phyloP scores from a whole-genome alignment of 2,797 vertebrate genomes.

The Pteropus rufus region DNA sequence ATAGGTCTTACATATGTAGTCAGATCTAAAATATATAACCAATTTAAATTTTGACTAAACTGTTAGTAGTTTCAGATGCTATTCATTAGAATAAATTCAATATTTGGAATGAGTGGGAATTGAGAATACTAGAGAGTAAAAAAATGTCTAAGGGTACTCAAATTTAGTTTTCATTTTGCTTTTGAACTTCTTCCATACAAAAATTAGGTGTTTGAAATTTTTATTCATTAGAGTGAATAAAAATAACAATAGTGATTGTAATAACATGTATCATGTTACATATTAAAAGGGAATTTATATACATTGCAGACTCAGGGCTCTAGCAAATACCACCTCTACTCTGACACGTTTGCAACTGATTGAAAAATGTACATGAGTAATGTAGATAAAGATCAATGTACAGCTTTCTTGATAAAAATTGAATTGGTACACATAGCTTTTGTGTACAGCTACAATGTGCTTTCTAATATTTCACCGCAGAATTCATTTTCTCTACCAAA shows the following conservation, averaged over 20 bases:
- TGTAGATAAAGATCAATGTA: not conserved
- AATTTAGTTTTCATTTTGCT: not conserved
- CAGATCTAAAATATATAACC: not conserved
- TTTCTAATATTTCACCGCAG: not conserved
- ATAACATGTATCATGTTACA: not conserved
- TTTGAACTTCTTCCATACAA: not conserved
- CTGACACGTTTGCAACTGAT: not conserved
- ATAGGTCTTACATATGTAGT: not conserved
- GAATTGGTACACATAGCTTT: not conserved
- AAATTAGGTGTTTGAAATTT: not conserved
- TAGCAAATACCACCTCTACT: not conserved
- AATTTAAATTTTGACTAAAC: not conserved
- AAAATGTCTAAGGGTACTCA: not conserved
- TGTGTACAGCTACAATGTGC: not conserved
- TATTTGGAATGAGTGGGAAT: not conserved
- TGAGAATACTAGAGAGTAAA: not conserved
- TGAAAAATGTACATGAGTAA: not conserved
- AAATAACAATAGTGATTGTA: not conserved
- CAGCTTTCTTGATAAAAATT: not conserved
- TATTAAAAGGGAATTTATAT: not conserved
- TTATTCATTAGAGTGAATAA: not conserved
- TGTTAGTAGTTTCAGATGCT: not conserved
- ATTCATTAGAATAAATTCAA: not conserved
- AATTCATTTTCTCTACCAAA: not conserved
- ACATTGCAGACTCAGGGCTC: too few species aligned